Conservation (phyloP, 2,113 vertebrate species). For the Nyctibius bracteatus region DNA sequence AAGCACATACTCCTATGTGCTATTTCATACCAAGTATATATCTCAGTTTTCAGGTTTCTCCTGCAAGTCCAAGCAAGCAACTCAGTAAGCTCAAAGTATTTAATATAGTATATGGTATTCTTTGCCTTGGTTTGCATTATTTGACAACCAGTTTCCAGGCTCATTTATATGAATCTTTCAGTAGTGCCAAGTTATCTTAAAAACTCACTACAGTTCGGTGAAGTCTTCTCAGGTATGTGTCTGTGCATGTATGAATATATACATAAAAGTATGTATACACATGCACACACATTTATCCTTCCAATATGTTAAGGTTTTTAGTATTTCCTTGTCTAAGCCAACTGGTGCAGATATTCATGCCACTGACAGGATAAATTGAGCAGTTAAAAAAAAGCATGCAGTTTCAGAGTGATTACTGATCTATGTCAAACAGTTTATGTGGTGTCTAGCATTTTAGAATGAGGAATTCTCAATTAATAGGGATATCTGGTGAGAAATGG, state of each 20-base stretch:
- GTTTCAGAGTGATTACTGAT: background rate
- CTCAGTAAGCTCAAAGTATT: conserved; percentile 3
- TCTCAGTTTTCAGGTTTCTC: conserved; percentile 24
- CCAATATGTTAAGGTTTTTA: background rate
- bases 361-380: background rate
- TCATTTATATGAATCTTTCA: background rate
- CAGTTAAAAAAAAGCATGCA: background rate
- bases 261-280: background rate
- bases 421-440: background rate
- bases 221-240: background rate
- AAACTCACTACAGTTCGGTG: background rate
- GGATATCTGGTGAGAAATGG: background rate
- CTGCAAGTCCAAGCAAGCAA: conserved; percentile 53
- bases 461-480: background rate
- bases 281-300: background rate
- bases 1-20: background rate
- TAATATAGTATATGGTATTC: conserved; percentile 5
- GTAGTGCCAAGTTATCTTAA: conserved; percentile 30
- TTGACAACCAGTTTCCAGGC: conserved; percentile 27
- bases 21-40: background rate
- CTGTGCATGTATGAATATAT: background rate
- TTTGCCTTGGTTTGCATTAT: conserved; percentile 22
- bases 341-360: background rate
- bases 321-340: background rate
- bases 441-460: background rate